Base-by-base conservation (phyloP, 1,140 invertebrate genomes). In the Drosophila parvula region DNA sequence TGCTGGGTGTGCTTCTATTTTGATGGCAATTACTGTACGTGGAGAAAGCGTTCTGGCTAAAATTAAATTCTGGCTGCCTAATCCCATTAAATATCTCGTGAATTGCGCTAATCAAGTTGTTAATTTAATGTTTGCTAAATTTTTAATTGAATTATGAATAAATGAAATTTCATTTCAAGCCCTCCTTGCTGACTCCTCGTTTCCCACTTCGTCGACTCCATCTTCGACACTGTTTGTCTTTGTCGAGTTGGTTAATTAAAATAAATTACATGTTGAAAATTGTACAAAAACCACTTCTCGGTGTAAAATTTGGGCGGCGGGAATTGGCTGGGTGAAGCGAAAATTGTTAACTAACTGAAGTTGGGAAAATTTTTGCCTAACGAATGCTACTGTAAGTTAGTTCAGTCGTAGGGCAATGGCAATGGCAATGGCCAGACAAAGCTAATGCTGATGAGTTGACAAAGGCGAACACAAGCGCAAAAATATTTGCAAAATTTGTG, bases 61-160 rank as follows among this genome's bases (percentile, higher is more conserved):
- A 82, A 83, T 79, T 71, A 82, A 79, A 83, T 79, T 83, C 77
- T 61, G 61, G 64, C 40, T 64, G 45, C 51, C 73, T 83, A 83
- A 83, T 83, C 76, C 51, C 76, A 83, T 83, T 79, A 79, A 76
- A 83, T 81, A 76, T 83, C 74, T 83, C 65, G 80, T 79, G 81
- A 83, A 83, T 83, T 83, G 80, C 65, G 62, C 79, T 83, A 83
- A 83, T 83, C 74, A 83, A 79, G 76, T 78, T 58, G 76, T 83
- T 79, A 79, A 83, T 83, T 82, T 78, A 78, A 82, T 82, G 75
- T 75, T 82, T 82, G 79, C 74, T 79, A 76, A 74, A 83, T 76
- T 83, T 79, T 79, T 68, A 83, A 83, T 83, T 83, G 71, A 79
- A 83, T 83, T 83, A 83, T 74, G 58, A 77, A 73, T 60, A 82